phyloP scores from a whole-genome alignment of 2,888 invertebrate species.

The Seira musarum region DNA sequence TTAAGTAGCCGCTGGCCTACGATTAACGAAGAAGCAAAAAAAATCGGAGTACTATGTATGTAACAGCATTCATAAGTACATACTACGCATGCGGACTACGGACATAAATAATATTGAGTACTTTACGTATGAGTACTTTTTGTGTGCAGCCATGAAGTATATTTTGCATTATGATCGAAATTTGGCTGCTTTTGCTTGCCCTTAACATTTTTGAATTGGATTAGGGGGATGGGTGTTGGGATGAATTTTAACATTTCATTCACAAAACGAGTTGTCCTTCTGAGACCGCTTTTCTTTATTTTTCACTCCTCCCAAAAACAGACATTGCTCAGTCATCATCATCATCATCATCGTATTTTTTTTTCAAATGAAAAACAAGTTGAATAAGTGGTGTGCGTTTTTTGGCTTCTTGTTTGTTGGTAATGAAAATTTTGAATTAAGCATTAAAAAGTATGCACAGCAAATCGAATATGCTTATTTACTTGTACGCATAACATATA shows the following conservation, averaged over 20 bases:
- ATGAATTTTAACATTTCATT: slow-evolving; percentile 59
- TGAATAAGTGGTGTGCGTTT: background rate
- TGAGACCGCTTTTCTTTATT: slow-evolving; percentile 38
- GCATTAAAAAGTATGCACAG: too few species aligned
- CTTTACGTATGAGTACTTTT: background rate
- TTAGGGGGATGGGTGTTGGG: slow-evolving; percentile 36
- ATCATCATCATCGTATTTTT: slow-evolving; percentile 19
- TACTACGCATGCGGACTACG: too few species aligned
- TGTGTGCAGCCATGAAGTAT: background rate
- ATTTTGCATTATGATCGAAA: background rate
- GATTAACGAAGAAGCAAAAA: background rate
- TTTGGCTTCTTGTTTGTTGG: too few species aligned
- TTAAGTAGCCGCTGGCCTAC: background rate
- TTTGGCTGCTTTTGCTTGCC: background rate
- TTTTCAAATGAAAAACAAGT: slow-evolving; percentile 6
- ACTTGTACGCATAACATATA: too few species aligned
- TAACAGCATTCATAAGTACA: too few species aligned
- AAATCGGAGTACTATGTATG: background rate
- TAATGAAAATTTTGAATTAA: background rate
- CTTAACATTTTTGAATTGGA: slow-evolving; percentile 31
- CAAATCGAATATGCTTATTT: too few species aligned
- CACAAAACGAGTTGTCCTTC: slow-evolving; percentile 67
- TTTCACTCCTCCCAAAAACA: slow-evolving; percentile 30
- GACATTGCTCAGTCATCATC: slow-evolving; percentile 40
- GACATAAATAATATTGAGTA: too few species aligned